phyloP scores from a whole-genome alignment of 2,888 invertebrate species.

The Rhingia rostrata region DNA sequence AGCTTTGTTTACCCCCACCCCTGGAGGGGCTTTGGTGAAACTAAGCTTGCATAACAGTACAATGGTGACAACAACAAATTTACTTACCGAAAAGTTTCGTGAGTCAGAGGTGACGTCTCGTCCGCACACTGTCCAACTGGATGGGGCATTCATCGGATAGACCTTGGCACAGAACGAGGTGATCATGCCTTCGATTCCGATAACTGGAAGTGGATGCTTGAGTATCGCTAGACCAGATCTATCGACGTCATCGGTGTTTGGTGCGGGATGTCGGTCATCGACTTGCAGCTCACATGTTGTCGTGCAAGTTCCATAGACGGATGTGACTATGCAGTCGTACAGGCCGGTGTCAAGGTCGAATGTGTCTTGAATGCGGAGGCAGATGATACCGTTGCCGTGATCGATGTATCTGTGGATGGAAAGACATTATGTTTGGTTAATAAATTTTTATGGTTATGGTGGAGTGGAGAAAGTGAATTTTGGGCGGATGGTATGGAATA shows the following conservation, averaged over 20 bases:
- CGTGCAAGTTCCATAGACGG: slow-evolving; percentile 85
- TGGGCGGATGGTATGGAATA: too few relatives aligned
- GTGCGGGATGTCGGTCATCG: slow-evolving; percentile 73
- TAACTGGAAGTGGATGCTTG: slow-evolving; percentile 84
- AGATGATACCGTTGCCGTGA: slow-evolving; percentile 85
- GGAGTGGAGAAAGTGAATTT: not conserved
- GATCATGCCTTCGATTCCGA: slow-evolving; percentile 83
- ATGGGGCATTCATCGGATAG: slow-evolving; percentile 82
- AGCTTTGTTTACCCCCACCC: slow-evolving; percentile 34
- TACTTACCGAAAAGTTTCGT: slow-evolving; percentile 82
- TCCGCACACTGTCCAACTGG: slow-evolving; percentile 85
- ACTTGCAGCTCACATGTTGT: slow-evolving; percentile 82
- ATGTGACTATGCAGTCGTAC: slow-evolving; percentile 87
- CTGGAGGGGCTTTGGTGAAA: slow-evolving; percentile 56
- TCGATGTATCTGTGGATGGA: slow-evolving; percentile 82
- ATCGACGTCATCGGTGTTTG: slow-evolving; percentile 83
- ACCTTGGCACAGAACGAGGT: slow-evolving; percentile 85
- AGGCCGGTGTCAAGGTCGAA: slow-evolving; percentile 87
- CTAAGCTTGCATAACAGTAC: slow-evolving; percentile 43
- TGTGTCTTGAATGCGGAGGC: slow-evolving; percentile 85
- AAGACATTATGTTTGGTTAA: not conserved
- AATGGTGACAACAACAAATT: slow-evolving; percentile 25
- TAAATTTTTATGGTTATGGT: slow-evolving; percentile 5
- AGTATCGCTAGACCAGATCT: slow-evolving; percentile 82
- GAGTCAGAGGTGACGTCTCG: slow-evolving; percentile 81